Evolutionary conservation across 2,797 vertebrate genomes (phyloP).

Genomic region (Pseudopleuronectes americanus): DNA sequence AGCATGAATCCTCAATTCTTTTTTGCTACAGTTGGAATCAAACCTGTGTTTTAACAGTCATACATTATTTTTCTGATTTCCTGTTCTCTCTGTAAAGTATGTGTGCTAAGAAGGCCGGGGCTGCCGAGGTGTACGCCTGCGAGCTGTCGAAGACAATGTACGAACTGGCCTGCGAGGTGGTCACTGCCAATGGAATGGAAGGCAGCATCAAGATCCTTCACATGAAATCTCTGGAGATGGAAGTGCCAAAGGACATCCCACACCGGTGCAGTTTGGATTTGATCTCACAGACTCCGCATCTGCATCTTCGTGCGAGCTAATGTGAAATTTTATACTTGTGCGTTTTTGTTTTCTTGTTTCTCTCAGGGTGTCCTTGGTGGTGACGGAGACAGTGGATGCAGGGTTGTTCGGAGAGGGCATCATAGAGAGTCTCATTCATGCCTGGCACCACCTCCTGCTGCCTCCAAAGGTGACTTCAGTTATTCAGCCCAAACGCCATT

Average conservation of each 20-base stretch:
- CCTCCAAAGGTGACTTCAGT: slow-evolving; percentile 87
- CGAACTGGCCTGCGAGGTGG: slow-evolving; percentile 91
- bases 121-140: slow-evolving; percentile 90
- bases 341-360: slow-evolving; percentile 9
- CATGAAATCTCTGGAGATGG: slow-evolving; percentile 94
- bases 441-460: slow-evolving; percentile 95
- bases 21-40: neutral
- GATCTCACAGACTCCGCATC: neutral
- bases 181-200: slow-evolving; percentile 91
- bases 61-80: slow-evolving; percentile 19
- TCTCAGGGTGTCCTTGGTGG: slow-evolving; percentile 93
- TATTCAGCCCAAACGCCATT: slow-evolving; percentile 5
- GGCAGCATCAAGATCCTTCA: slow-evolving; percentile 90
- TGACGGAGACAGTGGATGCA: slow-evolving; percentile 99
- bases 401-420: slow-evolving; percentile 98
- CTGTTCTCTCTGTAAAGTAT: slow-evolving; percentile 82
- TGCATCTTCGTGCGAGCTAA: neutral
- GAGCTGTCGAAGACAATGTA: slow-evolving; percentile 99
- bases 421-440: slow-evolving; percentile 97
- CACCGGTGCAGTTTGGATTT: slow-evolving; percentile 81
- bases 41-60: neutral
- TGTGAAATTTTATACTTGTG: neutral
- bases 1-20: neutral
- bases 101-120: slow-evolving; percentile 95
- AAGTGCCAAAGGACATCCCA: slow-evolving; percentile 93